Evolutionary conservation across 2,797 vertebrate genomes (phyloP).

Genomic region (Chiroxiphia lanceolata): DNA sequence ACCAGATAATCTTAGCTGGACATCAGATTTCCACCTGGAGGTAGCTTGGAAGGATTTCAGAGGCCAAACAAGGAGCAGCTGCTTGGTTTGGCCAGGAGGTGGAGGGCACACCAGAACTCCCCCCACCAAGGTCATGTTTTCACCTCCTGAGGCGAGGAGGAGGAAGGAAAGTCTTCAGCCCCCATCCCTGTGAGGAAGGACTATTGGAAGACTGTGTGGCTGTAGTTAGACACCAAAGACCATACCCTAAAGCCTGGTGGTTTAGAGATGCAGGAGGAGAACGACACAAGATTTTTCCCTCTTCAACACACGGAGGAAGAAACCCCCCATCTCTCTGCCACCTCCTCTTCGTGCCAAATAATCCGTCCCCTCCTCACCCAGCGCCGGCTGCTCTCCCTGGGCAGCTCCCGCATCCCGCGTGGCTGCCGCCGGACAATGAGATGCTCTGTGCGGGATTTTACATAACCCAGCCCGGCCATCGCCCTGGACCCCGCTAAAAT

Average conservation of each 20-base stretch:
- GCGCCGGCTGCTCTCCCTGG: not conserved
- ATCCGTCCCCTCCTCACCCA: not conserved
- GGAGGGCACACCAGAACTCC: not conserved
- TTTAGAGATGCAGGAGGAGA: not conserved
- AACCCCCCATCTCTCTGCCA: not conserved
- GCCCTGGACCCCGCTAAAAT: not conserved
- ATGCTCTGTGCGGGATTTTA: conserved; percentile 56
- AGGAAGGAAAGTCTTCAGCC: not conserved
- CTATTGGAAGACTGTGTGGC: not conserved
- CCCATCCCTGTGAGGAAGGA: not conserved
- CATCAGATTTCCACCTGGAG: not conserved
- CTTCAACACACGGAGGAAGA: not conserved
- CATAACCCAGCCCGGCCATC: not conserved
- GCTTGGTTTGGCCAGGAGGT: not conserved
- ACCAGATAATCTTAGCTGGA: not conserved
- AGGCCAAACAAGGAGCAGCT: not conserved
- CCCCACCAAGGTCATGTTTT: not conserved
- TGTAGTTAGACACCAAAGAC: not conserved
- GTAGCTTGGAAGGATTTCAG: not conserved
- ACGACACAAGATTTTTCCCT: not conserved
- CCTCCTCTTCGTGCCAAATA: not conserved
- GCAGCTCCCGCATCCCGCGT: not conserved
- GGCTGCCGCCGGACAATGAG: not conserved
- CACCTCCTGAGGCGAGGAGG: not conserved
- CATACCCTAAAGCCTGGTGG: not conserved